phyloP scores from a whole-genome alignment of 2,888 invertebrate species.

The Nasonovia ribisnigri region DNA sequence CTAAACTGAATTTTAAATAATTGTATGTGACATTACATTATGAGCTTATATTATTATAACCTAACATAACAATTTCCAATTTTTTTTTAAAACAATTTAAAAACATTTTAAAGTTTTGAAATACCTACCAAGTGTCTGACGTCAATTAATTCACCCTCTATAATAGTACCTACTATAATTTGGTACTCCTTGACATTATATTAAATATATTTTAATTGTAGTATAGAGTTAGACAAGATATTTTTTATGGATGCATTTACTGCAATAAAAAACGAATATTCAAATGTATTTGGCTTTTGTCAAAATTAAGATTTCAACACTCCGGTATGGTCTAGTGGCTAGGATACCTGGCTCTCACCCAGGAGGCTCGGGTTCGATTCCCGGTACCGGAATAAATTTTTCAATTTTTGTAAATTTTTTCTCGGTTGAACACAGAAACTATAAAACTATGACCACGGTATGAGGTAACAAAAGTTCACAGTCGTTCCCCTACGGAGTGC shows the following conservation, averaged over 20 bases:
- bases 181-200: background rate
- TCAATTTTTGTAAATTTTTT: no score
- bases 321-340: conserved; percentile 73
- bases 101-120: background rate
- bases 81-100: background rate
- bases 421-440: no score
- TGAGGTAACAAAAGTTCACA: no score
- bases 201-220: no score
- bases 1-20: background rate
- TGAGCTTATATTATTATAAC: background rate
- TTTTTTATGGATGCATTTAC: background rate
- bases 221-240: background rate
- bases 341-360: conserved; percentile 77
- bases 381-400: conserved; percentile 71
- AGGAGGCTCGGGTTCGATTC: conserved; percentile 82
- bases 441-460: no score
- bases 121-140: background rate
- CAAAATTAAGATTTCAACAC: background rate
- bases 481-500: no score
- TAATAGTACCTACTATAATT: background rate
- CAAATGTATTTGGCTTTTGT: background rate
- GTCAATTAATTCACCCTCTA: background rate
- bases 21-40: background rate
- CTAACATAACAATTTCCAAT: background rate
- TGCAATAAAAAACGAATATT: no score